Evolutionary conservation across 2,113 vertebrate species (phyloP), one percentile per base, ranked within the genome.

Genomic region (Trogon surrucura): DNA sequence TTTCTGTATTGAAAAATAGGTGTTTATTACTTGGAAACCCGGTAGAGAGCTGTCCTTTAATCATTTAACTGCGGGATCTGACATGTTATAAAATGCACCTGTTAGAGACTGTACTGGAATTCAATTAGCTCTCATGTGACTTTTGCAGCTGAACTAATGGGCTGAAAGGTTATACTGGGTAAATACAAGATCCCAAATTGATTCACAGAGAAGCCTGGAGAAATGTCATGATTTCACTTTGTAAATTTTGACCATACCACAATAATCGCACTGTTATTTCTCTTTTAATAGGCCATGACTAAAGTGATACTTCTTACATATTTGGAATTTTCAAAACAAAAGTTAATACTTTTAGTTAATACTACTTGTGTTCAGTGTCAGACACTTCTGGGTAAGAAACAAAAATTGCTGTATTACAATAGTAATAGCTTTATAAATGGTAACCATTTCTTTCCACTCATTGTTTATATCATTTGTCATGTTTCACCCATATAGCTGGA

Each of bases 1-100:
- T 86, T 94, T 90, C 72, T 91, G 44, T 51, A 81, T 23, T 15
- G 9, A 95, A 95, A 36, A 93, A 78, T 88, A 95, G 67, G 95
- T 71, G 92, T 94, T 96, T 96, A 94, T 96, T 97, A 78, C 95
- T 94, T 88, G 75, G 80, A 96, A 96, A 90, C n/a, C 83, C 91
- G 81, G 65, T 47, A 92, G 90, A 96, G 88, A 86, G 61, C 53
- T 95, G 80, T 95, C 80, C 80, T 95, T 93, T 94, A 93, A 93
- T 97, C 73, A 94, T 85, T 65, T 91, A 44, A 93, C 80, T 95
- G 50, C 81, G 65, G 80, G 80, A 93, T 96, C 83, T 96, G 96
- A 96, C 90, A 89, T 92, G 93, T 95, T 93, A 97, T 95, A 95
- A 96, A 95, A 95, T 93, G 86, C 94, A 97, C 95, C 96, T 96